Conservation (phyloP, 2,113 vertebrate species). For the Macquaria australasica region DNA sequence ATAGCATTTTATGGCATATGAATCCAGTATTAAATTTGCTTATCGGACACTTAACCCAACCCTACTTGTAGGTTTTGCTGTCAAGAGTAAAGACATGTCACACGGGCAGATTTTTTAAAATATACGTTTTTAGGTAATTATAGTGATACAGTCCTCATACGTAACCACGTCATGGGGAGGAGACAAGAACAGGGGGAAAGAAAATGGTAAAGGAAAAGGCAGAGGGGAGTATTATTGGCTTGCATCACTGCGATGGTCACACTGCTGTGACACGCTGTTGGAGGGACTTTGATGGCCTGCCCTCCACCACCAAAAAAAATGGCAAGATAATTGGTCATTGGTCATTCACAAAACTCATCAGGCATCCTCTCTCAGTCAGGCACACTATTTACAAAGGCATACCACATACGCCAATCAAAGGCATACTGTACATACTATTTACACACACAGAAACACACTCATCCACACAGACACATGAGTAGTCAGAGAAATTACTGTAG, state of each 20-base stretch:
- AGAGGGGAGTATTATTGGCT: constrained; percentile 49
- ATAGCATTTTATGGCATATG: background rate
- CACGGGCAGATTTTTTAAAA: background rate
- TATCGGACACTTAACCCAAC: constrained; percentile 19
- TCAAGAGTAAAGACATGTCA: constrained; percentile 25
- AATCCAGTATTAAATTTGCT: background rate
- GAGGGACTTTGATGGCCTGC: constrained; percentile 30
- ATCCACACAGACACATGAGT: constrained; percentile 61
- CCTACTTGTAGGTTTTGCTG: background rate
- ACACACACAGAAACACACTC: constrained; percentile 63
- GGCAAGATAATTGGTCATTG: constrained; percentile 68
- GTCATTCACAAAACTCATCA: constrained; percentile 54
- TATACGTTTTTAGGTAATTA: constrained; percentile 16
- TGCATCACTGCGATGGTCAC: constrained; percentile 49
- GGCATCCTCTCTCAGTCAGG: constrained; percentile 63
- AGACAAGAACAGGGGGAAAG: constrained; percentile 12
- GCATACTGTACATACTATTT: constrained; percentile 80
- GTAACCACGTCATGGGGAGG: constrained; percentile 13
- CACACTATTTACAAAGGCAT: constrained; percentile 80
- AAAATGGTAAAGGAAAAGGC: constrained; percentile 6
- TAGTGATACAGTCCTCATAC: constrained; percentile 8
- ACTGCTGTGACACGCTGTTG: constrained; percentile 33
- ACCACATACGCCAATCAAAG: constrained; percentile 70
- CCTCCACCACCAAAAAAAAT: constrained; percentile 38
- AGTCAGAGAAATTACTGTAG: constrained; percentile 76